A percentile compares a stretch with the other conserved stretches of the same genome.
Conservation (phyloP, 2,797 vertebrate genomes). For the Sebastes steindachneri region DNA sequence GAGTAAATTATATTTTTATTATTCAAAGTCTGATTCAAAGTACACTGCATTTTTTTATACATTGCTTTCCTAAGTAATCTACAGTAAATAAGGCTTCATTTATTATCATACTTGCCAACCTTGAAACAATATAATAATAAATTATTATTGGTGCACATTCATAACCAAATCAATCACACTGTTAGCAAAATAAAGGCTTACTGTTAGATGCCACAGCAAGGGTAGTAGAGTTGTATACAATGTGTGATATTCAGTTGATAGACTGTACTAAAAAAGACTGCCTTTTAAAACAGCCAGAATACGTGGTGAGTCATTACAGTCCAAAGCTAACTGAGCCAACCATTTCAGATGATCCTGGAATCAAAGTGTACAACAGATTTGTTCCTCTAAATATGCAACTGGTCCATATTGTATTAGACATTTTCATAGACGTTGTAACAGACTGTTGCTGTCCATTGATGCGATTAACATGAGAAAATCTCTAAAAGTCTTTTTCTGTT, state of each 20-base stretch:
- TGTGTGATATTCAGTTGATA: slow-evolving; percentile 27
- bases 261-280: slow-evolving; percentile 31
- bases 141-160: slow-evolving; percentile 18
- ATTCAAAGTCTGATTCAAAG: slow-evolving; percentile 44
- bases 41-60: slow-evolving; percentile 66
- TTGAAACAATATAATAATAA: no score
- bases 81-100: slow-evolving; percentile 47
- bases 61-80: slow-evolving; percentile 38
- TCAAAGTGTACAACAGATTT: slow-evolving; percentile 18
- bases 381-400: slow-evolving; percentile 28
- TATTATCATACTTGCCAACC: slow-evolving; percentile 8
- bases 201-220: slow-evolving; percentile 44
- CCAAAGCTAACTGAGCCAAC: slow-evolving; percentile 22
- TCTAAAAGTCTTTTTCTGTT: slow-evolving; percentile 23
- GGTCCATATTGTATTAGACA: slow-evolving; percentile 28
- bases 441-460: slow-evolving; percentile 22
- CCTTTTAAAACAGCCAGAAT: slow-evolving; percentile 33
- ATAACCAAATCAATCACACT: slow-evolving; percentile 66
- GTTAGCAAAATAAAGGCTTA: slow-evolving; percentile 42
- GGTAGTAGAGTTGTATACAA: slow-evolving; percentile 9
- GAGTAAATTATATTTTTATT: slow-evolving; percentile 53
- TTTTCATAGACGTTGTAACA: slow-evolving; percentile 29
- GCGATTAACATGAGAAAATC: slow-evolving; percentile 21
- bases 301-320: slow-evolving; percentile 17
- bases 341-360: slow-evolving; percentile 35